Base-by-base conservation (phyloP, 2,888 invertebrate genomes). In the Prostheceraeus crozeri region DNA sequence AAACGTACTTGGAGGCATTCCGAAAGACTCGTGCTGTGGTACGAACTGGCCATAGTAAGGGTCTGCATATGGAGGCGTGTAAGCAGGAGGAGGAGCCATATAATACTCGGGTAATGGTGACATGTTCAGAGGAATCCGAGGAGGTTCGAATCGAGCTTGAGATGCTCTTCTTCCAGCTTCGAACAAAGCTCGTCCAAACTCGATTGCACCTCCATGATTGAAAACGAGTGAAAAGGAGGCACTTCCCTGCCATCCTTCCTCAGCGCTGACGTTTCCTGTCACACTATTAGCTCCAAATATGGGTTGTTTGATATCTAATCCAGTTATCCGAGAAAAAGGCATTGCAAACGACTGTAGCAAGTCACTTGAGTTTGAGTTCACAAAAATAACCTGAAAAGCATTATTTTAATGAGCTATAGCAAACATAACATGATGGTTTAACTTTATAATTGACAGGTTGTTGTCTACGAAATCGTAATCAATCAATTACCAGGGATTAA, bases 111-210 rank as follows among this genome's bases (percentile, higher is more conserved):
- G 25, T n/a, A n/a, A n/a, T n/a, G n/a, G n/a, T n/a, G n/a, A n/a
- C n/a, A n/a, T n/a, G n/a, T n/a, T n/a, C n/a, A n/a, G n/a, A 8
- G 48, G 48, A 23, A 25, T 46, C 48, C 48, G 27, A 6, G 48
- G 3, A 3, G 48, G 48, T 16, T 46, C 25, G n/a, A 23, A 23
- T 23, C 48, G 23, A n/a, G n/a, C n/a, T n/a, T n/a, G n/a, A 11
- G 48, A 25, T n/a, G 48, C n/a, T 46, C 48, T 46, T 46, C 48
- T 46, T 3, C 48, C 48, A 46, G 48, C 48, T 46, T 46, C 48
- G 10, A 46, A 23, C 48, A 46, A 46, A 46, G 48, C 48, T 23
- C 27, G 25, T 11, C 48, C 48, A 16, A 46, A 46, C n/a, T 46
- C 48, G 23, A 46, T 46, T 8, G 48, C 48, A 8, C 48, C 48